A percentile compares a stretch with the other conserved stretches of the same genome.
These are phyloP conservation scores for Poeciliopsis prolifica DNA, from an alignment of 2,113 vertebrate genomes.

Conservation along the genomic window DNA sequence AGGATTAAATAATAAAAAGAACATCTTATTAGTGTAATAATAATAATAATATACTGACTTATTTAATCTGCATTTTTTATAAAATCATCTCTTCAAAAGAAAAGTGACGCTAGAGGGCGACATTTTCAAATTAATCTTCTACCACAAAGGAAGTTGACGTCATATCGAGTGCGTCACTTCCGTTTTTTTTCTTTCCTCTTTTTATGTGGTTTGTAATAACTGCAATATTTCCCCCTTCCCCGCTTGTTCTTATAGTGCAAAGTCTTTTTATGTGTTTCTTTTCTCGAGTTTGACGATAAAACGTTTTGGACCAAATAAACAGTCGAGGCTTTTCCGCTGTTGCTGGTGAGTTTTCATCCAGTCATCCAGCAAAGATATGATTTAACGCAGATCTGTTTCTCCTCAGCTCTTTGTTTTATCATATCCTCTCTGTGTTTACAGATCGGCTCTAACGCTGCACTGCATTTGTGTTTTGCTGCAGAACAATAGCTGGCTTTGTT, in stretches of 20 bases:
- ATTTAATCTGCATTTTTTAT: no score
- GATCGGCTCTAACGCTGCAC: no score
- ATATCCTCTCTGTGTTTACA: neutral
- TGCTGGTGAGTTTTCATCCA: neutral
- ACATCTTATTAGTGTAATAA: no score
- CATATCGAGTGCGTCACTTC: constrained; percentile 25
- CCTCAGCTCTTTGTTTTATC: neutral
- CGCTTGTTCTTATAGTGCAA: neutral
- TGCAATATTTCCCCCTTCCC: neutral
- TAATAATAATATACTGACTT: neutral
- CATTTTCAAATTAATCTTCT: constrained; percentile 26
- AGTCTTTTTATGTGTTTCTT: neutral
- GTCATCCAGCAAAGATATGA: no score
- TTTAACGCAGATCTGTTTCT: neutral
- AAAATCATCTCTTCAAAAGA: no score
- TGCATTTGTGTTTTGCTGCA: neutral
- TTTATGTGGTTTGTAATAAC: neutral
- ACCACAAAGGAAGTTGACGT: neutral
- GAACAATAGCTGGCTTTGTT: neutral
- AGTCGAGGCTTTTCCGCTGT: neutral
- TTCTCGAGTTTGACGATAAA: neutral
- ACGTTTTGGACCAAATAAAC: neutral
- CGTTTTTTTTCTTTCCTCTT: constrained; percentile 19
- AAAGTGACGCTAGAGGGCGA: constrained; percentile 28
- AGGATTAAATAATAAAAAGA: no score